A percentile compares a stretch with the other conserved stretches of the same genome.
Conservation (phyloP, 2,888 invertebrate species). For the Mesochorus sp. region DNA sequence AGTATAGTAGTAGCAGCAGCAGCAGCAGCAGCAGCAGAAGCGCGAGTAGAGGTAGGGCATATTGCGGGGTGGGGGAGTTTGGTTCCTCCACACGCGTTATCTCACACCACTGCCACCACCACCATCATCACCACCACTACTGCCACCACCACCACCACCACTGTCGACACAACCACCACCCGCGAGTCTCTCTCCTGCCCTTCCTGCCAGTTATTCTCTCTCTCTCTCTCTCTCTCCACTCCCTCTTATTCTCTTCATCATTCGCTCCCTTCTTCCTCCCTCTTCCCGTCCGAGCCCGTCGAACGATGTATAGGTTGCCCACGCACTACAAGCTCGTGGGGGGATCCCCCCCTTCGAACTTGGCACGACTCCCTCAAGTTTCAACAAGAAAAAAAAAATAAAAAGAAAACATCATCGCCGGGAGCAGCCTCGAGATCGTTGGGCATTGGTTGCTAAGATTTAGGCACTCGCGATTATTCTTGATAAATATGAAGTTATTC, state of each 20-base stretch:
- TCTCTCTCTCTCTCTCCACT: conserved; percentile 36
- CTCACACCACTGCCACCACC: conserved; percentile 44
- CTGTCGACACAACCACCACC: conserved; percentile 59
- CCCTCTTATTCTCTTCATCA: conserved; percentile 54
- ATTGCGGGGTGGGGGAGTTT: conserved; percentile 57
- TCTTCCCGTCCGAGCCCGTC: conserved; percentile 48
- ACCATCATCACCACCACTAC: conserved; percentile 24
- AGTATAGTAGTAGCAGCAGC: background rate
- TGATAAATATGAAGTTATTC: no score
- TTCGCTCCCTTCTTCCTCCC: conserved; percentile 57
- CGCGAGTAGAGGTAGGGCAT: conserved; percentile 45
- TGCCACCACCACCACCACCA: conserved; percentile 31
- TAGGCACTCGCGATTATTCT: no score
- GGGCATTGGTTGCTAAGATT: no score
- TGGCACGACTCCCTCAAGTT: conserved; percentile 15
- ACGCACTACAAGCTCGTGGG: conserved; percentile 65
- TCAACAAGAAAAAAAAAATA: background rate
- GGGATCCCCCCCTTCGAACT: conserved; percentile 68
- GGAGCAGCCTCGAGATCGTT: no score
- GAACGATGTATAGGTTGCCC: conserved; percentile 42
- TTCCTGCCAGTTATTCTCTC: conserved; percentile 57
- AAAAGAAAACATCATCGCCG: background rate
- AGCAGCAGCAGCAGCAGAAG: conserved; percentile 28
- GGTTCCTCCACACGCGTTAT: conserved; percentile 55
- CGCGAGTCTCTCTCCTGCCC: conserved; percentile 65